Conservation (phyloP, 2,113 vertebrate genomes). For the Solenodon paradoxus region DNA sequence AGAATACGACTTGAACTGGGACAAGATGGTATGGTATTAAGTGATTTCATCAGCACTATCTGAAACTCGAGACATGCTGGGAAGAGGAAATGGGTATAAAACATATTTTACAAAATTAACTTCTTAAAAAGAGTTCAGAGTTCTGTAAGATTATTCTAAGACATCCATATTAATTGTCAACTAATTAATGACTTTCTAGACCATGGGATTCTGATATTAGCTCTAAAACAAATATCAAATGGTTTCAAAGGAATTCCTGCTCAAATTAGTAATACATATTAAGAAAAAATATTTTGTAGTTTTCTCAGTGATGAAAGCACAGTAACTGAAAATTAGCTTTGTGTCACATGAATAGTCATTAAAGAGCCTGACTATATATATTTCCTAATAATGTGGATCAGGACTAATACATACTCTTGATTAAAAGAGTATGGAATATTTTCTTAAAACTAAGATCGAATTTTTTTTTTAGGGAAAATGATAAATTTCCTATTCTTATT, state of each 20-base stretch:
- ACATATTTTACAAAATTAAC: background rate
- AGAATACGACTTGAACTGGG: background rate
- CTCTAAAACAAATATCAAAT: background rate
- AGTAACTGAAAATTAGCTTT: background rate
- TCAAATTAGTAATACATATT: background rate
- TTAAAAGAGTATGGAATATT: background rate
- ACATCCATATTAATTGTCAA: background rate
- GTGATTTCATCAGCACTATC: background rate
- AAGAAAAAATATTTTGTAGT: slow-evolving; percentile 8
- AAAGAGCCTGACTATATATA: accelerated
- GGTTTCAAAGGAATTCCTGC: background rate
- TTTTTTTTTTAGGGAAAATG: background rate
- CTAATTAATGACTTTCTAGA: background rate
- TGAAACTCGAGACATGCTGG: background rate
- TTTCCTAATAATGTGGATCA: slow-evolving; percentile 16
- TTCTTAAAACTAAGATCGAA: slow-evolving; percentile 9
- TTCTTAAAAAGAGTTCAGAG: background rate
- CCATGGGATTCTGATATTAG: background rate
- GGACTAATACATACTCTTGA: background rate
- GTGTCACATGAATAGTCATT: background rate
- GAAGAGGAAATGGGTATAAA: background rate
- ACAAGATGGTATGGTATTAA: background rate
- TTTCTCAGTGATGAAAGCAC: background rate
- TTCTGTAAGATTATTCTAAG: background rate
- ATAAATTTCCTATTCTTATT: slow-evolving; percentile 31